Conservation (phyloP, 2,888 invertebrate species). For the Steinernema carpocapsae region DNA sequence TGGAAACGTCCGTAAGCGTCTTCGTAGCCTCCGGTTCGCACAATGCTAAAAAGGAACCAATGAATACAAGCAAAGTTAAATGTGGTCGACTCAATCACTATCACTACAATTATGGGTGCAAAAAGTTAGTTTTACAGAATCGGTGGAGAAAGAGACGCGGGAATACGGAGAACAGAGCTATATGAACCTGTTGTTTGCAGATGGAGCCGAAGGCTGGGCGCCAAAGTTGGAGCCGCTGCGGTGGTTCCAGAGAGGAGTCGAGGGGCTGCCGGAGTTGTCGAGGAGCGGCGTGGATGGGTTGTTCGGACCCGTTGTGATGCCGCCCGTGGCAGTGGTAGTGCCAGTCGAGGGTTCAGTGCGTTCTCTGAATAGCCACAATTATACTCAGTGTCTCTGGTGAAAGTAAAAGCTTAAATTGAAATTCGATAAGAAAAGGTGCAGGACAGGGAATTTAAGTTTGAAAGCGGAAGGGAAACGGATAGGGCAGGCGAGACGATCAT, state of each 20-base stretch:
- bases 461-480: conserved; percentile 16
- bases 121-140: conserved; percentile 31
- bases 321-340: conserved; percentile 53
- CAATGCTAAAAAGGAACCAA: conserved; percentile 34
- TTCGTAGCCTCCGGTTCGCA: conserved; percentile 32
- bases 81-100: neutral
- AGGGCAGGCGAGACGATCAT: conserved; percentile 26
- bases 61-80: conserved; percentile 2
- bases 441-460: neutral
- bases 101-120: neutral
- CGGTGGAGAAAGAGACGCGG: conserved; percentile 25
- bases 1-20: conserved; percentile 47
- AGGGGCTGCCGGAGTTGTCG: conserved; percentile 22
- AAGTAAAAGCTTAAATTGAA: too few species aligned
- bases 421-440: too few species aligned
- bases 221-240: conserved; percentile 6
- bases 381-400: too few species aligned
- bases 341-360: conserved; percentile 60
- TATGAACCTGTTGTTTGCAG: conserved; percentile 42
- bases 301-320: conserved; percentile 31
- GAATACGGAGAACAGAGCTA: conserved; percentile 21
- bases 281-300: conserved; percentile 39
- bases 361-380: conserved; percentile 49
- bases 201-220: conserved; percentile 23
- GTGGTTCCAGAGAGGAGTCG: conserved; percentile 31